Base-by-base conservation (phyloP, 2,113 vertebrate genomes). In the Electrona antarctica region DNA sequence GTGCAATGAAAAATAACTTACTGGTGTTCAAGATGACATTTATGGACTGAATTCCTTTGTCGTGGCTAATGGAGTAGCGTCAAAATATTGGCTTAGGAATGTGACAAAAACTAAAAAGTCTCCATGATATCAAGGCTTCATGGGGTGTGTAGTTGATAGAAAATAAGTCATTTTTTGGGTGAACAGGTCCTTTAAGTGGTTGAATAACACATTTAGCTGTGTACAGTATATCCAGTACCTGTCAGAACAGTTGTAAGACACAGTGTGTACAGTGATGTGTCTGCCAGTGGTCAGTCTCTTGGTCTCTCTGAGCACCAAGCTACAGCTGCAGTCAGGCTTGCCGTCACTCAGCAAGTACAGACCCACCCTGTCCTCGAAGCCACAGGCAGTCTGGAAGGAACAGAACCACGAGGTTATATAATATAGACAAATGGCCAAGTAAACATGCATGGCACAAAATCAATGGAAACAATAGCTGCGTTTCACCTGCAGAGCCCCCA, bases 281-380 rank as follows among this genome's bases (percentile, higher is more conserved):
- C 76, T 91, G 8, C 84, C 81, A 69, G 84, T 66, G 10, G 54
- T 86, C 70, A 93, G 52, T 47, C 49, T 88, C 73, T 79, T 90
- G 0, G 85, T 81, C 71, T 93, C 90, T 28, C 76, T 81, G 48
- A 95, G 89, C 59, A 95, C 74, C 6, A 93, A 77, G 74, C 67
- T 91, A 82, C 90, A 92, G 69, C 93, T 96, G 28, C 88, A 91
- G 77, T 95, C 93, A 1, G 93, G 91, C 78, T 92, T 94, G 62
- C 95, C 95, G 0, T 95, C 94, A 0, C 93, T 95, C 79, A 96
- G 73, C 52, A 96, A 70, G 61, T 96, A 96, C 3, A 95, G 15
- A 29, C 90, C 94, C 69, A 94, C 81, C 0, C 88, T 57, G 8
- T 83, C 87, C 0, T 60, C 85, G 47, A 94, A 91, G 69, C 73